Conservation (phyloP, 35 echinoderm and acorn worm genomes). For the Holothuria glaberrima region DNA sequence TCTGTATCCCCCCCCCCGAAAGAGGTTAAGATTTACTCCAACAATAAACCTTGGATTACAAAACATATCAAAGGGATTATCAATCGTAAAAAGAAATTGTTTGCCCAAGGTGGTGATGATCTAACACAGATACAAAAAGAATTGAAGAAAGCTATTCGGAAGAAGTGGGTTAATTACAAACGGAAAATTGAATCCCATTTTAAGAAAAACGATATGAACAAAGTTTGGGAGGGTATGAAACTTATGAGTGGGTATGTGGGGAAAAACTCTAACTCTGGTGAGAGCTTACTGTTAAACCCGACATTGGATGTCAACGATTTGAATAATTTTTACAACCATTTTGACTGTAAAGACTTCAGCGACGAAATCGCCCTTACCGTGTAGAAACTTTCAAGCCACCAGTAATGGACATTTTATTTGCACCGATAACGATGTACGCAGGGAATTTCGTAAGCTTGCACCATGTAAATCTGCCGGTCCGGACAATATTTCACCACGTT, state of each 20-base stretch:
- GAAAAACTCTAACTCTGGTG: not conserved
- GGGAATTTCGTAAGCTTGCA: not conserved
- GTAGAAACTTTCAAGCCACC: not conserved
- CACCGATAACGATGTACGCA: not conserved
- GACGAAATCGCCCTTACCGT: not conserved
- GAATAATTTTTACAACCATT: slow-evolving; percentile 56
- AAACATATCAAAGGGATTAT: no score
- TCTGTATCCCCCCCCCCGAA: slow-evolving; percentile 32
- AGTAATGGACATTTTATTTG: not conserved
- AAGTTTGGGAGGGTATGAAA: slow-evolving; percentile 49
- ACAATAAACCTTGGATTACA: no score
- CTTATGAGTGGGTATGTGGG: slow-evolving; percentile 59
- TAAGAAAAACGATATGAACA: slow-evolving; percentile 56
- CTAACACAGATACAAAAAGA: no score
- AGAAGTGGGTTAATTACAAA: not conserved
- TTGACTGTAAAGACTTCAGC: slow-evolving; percentile 13
- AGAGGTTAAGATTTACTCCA: slow-evolving; percentile 17
- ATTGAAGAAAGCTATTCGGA: no score
- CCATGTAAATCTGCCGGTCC: slow-evolving; percentile 26
- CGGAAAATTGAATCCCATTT: slow-evolving; percentile 42
- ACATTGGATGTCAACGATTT: slow-evolving; percentile 51
- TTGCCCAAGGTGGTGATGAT: no score
- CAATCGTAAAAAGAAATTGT: no score
- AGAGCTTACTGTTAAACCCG: not conserved
- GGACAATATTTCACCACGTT: not conserved